Percentiles rank a stretch among this genome's conserved stretches.
Conservation (phyloP, 1,140 invertebrate species). For the Zaprionus ornatus region DNA sequence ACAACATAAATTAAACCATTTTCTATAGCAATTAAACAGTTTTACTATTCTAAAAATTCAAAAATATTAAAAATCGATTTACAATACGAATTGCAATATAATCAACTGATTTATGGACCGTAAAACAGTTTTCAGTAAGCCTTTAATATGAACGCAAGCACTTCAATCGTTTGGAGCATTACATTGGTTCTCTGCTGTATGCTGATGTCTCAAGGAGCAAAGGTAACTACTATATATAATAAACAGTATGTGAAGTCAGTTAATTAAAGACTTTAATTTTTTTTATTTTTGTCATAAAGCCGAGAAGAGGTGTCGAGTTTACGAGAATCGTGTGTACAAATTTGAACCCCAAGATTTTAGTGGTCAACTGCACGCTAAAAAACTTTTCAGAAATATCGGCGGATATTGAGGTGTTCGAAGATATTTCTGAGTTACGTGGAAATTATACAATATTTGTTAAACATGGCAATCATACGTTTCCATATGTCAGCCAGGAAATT, state of each 20-base stretch:
- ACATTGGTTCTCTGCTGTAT: not conserved
- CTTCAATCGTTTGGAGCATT: not conserved
- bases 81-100: not conserved
- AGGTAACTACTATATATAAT: not conserved
- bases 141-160: not conserved
- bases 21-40: not conserved
- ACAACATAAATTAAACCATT: not conserved
- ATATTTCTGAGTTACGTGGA: not conserved
- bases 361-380: not conserved
- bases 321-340: not conserved
- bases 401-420: not conserved
- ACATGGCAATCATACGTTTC: not conserved
- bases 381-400: not conserved
- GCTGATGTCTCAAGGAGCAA: not conserved
- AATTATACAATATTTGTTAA: not conserved
- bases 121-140: not conserved
- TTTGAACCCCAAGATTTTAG: not conserved
- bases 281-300: not conserved
- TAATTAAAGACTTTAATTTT: not conserved
- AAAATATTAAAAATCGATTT: not conserved
- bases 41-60: not conserved
- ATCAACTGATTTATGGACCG: not conserved
- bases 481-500: not conserved
- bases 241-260: not conserved
- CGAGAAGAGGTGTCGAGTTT: not conserved